These are phyloP conservation scores for Dolichopus griseipennis DNA, from an alignment of 2,888 invertebrate species.

Conservation along the genomic window DNA sequence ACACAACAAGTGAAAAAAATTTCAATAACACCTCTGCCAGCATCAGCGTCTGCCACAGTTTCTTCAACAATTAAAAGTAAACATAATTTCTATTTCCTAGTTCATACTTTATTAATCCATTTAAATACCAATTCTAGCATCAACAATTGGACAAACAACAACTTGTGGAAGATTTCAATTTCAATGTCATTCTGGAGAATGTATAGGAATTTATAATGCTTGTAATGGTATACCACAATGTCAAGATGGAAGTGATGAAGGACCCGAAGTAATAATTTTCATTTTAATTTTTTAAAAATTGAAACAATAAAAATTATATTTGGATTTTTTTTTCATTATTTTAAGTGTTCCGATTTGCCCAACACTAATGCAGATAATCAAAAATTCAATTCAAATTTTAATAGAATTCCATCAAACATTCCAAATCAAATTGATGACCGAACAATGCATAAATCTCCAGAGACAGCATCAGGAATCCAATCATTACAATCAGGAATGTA, in stretches of 20 bases:
- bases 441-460: neutral
- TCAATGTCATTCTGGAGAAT: conserved; percentile 79
- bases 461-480: neutral
- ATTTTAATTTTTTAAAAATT: neutral
- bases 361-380: neutral
- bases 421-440: neutral
- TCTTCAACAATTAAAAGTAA: conserved; percentile 17
- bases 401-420: neutral
- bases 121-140: neutral
- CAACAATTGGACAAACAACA: neutral
- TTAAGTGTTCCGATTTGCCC: neutral
- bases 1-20: conserved; percentile 27
- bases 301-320: conserved; percentile 7
- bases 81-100: neutral
- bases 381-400: neutral
- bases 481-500: neutral
- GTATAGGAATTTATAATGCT: conserved; percentile 90
- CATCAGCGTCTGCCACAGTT: neutral
- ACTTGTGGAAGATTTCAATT: conserved; percentile 78
- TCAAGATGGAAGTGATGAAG: conserved; percentile 85
- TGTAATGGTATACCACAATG: conserved; percentile 92
- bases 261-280: conserved; percentile 49
- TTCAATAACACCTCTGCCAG: conserved; percentile 18
- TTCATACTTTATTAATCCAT: too few species aligned
- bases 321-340: conserved; percentile 8